phyloP scores from a whole-genome alignment of 2,797 vertebrate species.

The Dryobates pubescens region DNA sequence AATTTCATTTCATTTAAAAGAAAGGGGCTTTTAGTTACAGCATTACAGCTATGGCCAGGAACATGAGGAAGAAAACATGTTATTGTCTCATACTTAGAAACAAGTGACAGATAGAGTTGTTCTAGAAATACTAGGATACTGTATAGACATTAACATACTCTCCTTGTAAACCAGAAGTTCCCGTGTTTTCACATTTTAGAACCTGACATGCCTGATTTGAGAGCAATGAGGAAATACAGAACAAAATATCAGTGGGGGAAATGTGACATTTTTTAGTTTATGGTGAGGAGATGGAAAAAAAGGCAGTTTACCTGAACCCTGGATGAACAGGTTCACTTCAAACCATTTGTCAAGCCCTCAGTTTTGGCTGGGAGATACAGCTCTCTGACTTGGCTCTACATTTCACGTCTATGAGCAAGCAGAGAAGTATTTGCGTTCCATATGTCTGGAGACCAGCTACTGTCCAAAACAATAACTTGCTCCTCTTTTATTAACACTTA shows the following conservation, averaged over 20 bases:
- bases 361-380: neutral
- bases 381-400: neutral
- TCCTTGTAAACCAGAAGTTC: neutral
- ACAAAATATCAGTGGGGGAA: neutral
- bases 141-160: neutral
- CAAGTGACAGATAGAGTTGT: neutral
- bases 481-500: neutral
- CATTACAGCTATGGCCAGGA: neutral
- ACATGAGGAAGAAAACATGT: neutral
- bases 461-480: slow-evolving; percentile 15
- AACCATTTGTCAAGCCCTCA: neutral
- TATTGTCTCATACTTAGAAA: neutral
- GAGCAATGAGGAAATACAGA: neutral
- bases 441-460: neutral
- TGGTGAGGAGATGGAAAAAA: neutral
- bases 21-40: neutral
- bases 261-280: neutral
- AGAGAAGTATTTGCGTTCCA: neutral
- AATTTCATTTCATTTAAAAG: slow-evolving; percentile 32
- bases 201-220: neutral
- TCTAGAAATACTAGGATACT: neutral
- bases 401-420: neutral
- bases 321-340: neutral
- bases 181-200: neutral
- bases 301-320: neutral